Percentiles rank a stretch among this genome's conserved stretches.
phyloP scores from a whole-genome alignment of 1,140 invertebrate genomes.

The Sycobia sp. region DNA sequence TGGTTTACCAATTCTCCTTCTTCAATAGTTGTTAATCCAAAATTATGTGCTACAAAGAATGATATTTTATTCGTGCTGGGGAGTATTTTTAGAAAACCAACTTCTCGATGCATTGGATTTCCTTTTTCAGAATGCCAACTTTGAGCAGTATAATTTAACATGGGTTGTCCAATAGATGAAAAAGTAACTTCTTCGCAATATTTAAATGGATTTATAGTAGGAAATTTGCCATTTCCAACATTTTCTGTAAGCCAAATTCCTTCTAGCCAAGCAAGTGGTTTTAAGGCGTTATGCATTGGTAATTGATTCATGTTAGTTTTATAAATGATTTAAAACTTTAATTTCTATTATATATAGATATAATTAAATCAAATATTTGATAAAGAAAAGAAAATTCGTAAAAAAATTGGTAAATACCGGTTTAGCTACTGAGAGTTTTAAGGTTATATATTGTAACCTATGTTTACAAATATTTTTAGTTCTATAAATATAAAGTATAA shows the following conservation, averaged over 20 bases:
- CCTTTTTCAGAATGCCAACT: constrained; percentile 64
- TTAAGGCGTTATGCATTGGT: constrained; percentile 56
- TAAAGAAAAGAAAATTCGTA: too few species aligned
- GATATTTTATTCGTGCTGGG: constrained; percentile 65
- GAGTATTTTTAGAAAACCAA: constrained; percentile 68
- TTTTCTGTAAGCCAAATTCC: constrained; percentile 66
- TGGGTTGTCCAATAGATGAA: constrained; percentile 68
- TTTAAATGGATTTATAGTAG: constrained; percentile 66
- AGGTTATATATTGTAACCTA: too few species aligned
- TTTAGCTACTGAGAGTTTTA: too few species aligned
- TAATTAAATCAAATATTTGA: background rate
- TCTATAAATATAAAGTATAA: too few species aligned
- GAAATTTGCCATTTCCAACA: constrained; percentile 63
- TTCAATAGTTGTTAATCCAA: constrained; percentile 66
- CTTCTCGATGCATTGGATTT: constrained; percentile 69
- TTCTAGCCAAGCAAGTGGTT: constrained; percentile 65
- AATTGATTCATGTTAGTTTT: constrained; percentile 32
- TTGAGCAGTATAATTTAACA: constrained; percentile 65
- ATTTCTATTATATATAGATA: background rate
- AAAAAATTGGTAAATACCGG: too few species aligned
- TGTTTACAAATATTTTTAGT: too few species aligned
- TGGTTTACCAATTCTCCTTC: constrained; percentile 59
- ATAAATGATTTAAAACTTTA: background rate
- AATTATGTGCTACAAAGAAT: constrained; percentile 69
- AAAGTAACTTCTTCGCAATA: constrained; percentile 70